Evolutionary conservation across 2,113 vertebrate genomes (phyloP).

Genomic region (Isurus oxyrinchus): DNA sequence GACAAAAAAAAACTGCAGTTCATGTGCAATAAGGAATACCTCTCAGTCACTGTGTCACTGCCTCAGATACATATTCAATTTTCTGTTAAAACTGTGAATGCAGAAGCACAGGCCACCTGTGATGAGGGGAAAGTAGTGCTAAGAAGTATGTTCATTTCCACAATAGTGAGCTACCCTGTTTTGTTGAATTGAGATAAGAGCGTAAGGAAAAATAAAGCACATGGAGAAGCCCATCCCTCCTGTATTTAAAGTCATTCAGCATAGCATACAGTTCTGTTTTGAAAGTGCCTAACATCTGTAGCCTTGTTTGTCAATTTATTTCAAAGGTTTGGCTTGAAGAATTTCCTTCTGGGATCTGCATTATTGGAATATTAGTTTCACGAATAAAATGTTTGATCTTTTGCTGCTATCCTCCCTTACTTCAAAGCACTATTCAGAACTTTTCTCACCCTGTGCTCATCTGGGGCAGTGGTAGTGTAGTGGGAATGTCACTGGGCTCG

Average conservation of each 20-base stretch:
- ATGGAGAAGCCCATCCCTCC: neutral
- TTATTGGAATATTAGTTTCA: neutral
- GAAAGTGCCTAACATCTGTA: neutral
- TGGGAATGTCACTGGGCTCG: no score
- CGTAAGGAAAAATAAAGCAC: neutral
- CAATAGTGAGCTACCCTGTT: neutral
- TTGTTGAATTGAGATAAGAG: neutral
- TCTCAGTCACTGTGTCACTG: neutral
- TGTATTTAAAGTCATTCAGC: neutral
- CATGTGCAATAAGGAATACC: neutral
- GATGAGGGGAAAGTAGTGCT: neutral
- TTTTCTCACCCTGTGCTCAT: neutral
- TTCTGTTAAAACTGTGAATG: neutral
- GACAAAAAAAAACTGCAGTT: neutral
- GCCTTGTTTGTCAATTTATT: neutral
- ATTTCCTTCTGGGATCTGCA: neutral
- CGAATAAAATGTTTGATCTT: neutral
- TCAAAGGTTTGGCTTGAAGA: neutral
- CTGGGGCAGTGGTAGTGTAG: no score
- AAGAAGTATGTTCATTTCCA: neutral
- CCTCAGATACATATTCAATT: neutral
- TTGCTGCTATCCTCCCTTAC: neutral
- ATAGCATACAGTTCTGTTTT: neutral
- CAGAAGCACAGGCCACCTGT: neutral
- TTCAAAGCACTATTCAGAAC: neutral